Base-by-base conservation (phyloP, 2,888 invertebrate genomes). In the Nycteola revayana region DNA sequence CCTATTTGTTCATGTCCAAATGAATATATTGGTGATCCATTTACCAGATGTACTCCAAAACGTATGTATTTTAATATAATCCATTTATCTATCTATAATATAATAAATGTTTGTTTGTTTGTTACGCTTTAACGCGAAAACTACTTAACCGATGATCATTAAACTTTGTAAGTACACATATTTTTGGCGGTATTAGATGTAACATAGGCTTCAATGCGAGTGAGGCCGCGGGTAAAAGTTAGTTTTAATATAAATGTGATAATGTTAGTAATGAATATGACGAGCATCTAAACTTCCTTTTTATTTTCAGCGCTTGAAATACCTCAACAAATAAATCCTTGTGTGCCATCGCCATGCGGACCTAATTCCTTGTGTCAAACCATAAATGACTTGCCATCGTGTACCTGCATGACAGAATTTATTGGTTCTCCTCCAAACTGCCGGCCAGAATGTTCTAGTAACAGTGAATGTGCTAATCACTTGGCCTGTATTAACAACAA, bases 1-100 rank as follows among this genome's bases (percentile, higher is more conserved):
- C 94, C 95, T 0, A 93, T 94, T 62, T 96, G 96, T 69, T 92
- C 91, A 41, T 96, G 96, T 67, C 90, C 92, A 4, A 76, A 86
- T 21, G 90, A 91, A 30, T 92, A 90, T 49, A 92, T 91, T 1
- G 95, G 95, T 30, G 94, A 95, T 90, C 95, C 95, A 10, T 94
- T 94, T 62, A 80, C 90, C 7, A 90, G 92, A 75, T 95, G 95
- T 59, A 83, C 88, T 34, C 84, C 86, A 35, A 91, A 89, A 75
- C 91, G 93, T 92, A 86, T 90, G 91, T 75, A 29, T 35, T 1
- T 6, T n/a, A n/a, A n/a, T n/a, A n/a, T n/a, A n/a, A n/a, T n/a
- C n/a, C n/a, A n/a, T n/a, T n/a, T n/a, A n/a, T n/a, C n/a, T n/a
- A n/a, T n/a, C n/a, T n/a, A n/a, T n/a, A n/a, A n/a, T n/a, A n/a